Conservation (phyloP, 2,797 vertebrate species). For the Jordanella pulchra region DNA sequence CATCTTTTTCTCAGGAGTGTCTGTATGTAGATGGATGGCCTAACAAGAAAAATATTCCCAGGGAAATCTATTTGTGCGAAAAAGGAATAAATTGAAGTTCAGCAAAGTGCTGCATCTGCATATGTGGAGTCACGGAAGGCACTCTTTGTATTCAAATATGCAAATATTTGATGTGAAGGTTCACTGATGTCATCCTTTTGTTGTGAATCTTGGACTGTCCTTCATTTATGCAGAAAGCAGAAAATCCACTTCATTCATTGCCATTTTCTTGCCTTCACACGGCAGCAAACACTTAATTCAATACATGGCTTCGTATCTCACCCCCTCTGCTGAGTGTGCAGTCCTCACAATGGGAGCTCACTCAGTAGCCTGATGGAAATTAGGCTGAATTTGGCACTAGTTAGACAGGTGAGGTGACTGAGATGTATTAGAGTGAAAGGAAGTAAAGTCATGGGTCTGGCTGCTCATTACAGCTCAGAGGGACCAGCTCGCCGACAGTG, state of each 20-base stretch:
- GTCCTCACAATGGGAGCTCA: constrained; percentile 40
- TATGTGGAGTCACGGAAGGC: constrained; percentile 16
- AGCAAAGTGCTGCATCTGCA: constrained; percentile 42
- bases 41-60: constrained; percentile 30
- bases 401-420: constrained; percentile 56
- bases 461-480: constrained; percentile 33
- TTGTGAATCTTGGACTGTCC: constrained; percentile 25
- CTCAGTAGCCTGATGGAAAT: constrained; percentile 59
- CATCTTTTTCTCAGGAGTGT: constrained; percentile 23
- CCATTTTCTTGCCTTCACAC: constrained; percentile 21
- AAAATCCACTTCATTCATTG: constrained; percentile 10
- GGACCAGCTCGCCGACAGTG: constrained; percentile 20
- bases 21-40: constrained; percentile 18
- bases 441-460: constrained; percentile 31
- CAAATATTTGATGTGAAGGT: constrained; percentile 35
- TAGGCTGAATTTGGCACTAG: constrained; percentile 57
- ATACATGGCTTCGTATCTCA: constrained; percentile 29
- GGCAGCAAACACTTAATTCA: constrained; percentile 42
- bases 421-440: constrained; percentile 59
- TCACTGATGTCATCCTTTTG: constrained; percentile 35
- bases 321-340: constrained; percentile 63
- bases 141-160: constrained; percentile 51
- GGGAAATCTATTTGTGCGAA: constrained; percentile 2
- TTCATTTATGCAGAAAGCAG: constrained; percentile 33
- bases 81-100: constrained; percentile 1